Evolutionary conservation across 2,797 vertebrate genomes (phyloP).

Genomic region (Psittacula derbiana): DNA sequence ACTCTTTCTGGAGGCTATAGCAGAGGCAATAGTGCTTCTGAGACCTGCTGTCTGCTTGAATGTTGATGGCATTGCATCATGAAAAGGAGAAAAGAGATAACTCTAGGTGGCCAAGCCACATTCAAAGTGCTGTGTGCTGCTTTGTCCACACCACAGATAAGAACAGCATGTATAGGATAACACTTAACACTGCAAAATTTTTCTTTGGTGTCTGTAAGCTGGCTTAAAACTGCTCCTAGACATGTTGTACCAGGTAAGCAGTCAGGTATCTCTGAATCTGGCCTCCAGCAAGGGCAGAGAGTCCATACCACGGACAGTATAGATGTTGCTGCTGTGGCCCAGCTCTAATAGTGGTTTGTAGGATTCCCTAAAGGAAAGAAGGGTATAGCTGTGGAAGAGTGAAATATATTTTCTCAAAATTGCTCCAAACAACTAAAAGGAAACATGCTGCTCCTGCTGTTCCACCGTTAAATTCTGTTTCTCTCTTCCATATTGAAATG

Average conservation of each 20-base stretch:
- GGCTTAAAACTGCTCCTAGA: background rate
- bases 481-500: background rate
- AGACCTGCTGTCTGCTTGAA: background rate
- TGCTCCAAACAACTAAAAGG: background rate
- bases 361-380: background rate
- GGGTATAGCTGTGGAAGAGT: background rate
- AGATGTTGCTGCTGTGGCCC: background rate
- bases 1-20: background rate
- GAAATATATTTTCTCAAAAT: background rate
- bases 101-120: background rate
- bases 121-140: background rate
- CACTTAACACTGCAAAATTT: background rate
- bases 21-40: background rate
- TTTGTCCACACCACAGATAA: background rate
- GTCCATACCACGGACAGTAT: fast-evolving
- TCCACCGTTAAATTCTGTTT: background rate
- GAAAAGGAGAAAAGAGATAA: background rate
- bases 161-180: background rate
- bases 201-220: background rate
- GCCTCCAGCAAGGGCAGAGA: background rate
- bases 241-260: fast-evolving
- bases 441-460: background rate
- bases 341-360: background rate
- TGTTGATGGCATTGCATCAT: background rate
- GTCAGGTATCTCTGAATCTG: background rate